Evolutionary conservation across 2,797 vertebrate species (phyloP).

Genomic region (Linurgus olivaceus): DNA sequence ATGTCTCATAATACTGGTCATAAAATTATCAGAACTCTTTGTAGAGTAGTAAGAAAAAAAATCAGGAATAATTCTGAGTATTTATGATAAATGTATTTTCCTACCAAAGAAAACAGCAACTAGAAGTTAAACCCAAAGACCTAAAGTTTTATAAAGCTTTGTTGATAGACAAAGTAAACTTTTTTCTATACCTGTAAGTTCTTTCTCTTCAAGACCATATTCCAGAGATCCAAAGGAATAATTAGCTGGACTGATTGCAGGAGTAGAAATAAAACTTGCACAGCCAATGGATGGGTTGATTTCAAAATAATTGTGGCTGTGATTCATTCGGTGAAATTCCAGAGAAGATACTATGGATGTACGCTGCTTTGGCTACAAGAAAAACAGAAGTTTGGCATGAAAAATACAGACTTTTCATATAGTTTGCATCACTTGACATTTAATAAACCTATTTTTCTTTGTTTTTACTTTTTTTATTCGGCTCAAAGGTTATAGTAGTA

Average conservation of each 20-base stretch:
- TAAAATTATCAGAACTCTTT: neutral
- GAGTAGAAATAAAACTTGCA: constrained; percentile 87
- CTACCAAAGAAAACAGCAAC: neutral
- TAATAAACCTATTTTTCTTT: neutral
- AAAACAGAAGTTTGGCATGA: constrained; percentile 34
- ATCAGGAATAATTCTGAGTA: neutral
- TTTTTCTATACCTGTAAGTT: constrained; percentile 79
- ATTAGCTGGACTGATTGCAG: constrained; percentile 85
- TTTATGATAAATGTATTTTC: neutral
- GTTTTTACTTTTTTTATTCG: neutral
- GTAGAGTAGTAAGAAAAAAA: neutral
- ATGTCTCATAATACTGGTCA: neutral
- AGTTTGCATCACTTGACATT: neutral
- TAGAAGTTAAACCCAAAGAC: neutral
- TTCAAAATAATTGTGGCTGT: constrained; percentile 92
- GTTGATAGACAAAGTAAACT: neutral
- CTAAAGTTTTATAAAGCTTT: neutral
- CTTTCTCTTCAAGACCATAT: constrained; percentile 83
- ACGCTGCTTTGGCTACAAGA: constrained; percentile 90
- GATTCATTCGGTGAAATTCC: constrained; percentile 92
- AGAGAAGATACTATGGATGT: constrained; percentile 92
- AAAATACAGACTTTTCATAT: neutral
- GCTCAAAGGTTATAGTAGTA: neutral
- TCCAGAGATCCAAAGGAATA: constrained; percentile 86
- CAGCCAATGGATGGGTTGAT: constrained; percentile 90